Percentiles rank a stretch among this genome's conserved stretches.
Conservation (phyloP, 2,113 vertebrate genomes). For the Isichthys henryi region DNA sequence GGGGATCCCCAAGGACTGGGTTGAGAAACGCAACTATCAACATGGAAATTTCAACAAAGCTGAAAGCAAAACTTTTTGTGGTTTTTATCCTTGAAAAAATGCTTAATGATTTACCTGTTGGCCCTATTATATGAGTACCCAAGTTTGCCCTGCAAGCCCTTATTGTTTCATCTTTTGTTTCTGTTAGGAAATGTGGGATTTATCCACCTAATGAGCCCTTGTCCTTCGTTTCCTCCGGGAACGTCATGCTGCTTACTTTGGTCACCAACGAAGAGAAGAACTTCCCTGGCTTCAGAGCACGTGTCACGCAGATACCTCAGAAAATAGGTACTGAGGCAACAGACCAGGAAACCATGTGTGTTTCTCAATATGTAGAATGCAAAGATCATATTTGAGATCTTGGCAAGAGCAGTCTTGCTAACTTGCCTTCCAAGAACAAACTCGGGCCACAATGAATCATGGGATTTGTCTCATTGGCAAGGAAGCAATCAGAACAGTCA, state of each 20-base stretch:
- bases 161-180: background rate
- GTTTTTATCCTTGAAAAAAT: background rate
- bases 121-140: background rate
- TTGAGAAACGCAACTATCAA: background rate
- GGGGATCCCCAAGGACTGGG: background rate
- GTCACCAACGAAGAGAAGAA: slow-evolving; percentile 70
- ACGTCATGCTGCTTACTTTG: slow-evolving; percentile 76
- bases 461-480: background rate
- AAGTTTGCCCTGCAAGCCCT: background rate
- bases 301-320: slow-evolving; percentile 71
- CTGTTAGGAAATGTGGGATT: slow-evolving; percentile 73
- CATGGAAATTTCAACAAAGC: background rate
- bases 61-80: background rate
- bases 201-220: slow-evolving; percentile 67
- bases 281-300: slow-evolving; percentile 78
- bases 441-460: background rate
- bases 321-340: slow-evolving; percentile 35
- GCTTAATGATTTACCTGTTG: background rate
- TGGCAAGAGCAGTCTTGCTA: background rate
- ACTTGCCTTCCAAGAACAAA: background rate
- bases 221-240: slow-evolving; percentile 83
- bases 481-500: background rate
- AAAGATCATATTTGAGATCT: background rate
- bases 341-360: background rate
- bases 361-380: background rate